Base-by-base conservation (phyloP, 1,140 invertebrate genomes). In the Drosophila pectinifera region DNA sequence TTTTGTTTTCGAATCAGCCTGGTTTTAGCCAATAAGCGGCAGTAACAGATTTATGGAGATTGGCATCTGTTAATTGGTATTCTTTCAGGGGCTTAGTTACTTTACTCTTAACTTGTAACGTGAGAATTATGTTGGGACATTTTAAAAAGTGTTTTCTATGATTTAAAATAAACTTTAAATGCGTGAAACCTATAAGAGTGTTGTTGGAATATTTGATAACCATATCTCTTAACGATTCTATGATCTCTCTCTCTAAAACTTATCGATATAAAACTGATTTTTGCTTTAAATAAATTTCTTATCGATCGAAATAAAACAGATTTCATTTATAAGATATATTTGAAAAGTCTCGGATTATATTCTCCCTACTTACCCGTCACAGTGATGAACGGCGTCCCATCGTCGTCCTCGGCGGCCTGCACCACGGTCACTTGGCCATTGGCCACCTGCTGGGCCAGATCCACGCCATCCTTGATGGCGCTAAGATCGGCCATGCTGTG, bases 361-460 rank as follows among this genome's bases (percentile, higher is more conserved):
- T 20, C 28, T 0, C 18, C 5, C n/a, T 16, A 88, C 84, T 90
- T 58, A 92, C 91, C 91, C 4, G 90, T 92, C 6, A 92, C 91
- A 0, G 91, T 91, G 2, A 92, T 92, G 38, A 78, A 92, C 0
- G 89, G 91, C 22, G 84, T 89, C 28, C 89, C 86, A 3, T 91
- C 81, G 11, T 91, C 86, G 34, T 79, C 79, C 26, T 92, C 86
- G 20, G 55, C 46, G 26, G 89, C 24, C 73, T 92, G 91, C 45
- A 92, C 78, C 55, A 92, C 81, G 5, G 91, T 91, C 48, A 92
- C 74, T 41, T 92, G 91, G 1, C 83, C 91, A 16, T 64, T 92
- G 55, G 89, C 90, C 36, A 92, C 79, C 75, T 91, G 90, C 74
- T 88, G 91, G 22, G 80, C 82, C 36, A 91, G 69, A 62, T 91